Evolutionary conservation across 2,797 vertebrate genomes (phyloP).

Genomic region (Coregonus sp.): DNA sequence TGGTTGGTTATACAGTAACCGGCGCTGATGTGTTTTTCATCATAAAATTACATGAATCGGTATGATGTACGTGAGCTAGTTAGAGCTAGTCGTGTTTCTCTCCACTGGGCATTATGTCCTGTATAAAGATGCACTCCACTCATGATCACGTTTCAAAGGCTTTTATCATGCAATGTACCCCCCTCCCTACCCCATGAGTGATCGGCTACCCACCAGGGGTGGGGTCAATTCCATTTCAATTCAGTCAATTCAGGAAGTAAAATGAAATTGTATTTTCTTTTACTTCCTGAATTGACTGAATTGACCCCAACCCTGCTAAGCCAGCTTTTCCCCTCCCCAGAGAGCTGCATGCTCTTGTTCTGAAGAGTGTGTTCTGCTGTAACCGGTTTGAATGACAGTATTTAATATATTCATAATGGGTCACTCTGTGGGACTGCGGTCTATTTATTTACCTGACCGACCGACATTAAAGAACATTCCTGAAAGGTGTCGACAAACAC

Average conservation of each 20-base stretch:
- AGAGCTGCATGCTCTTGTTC: slow-evolving; percentile 69
- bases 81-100: slow-evolving; percentile 80
- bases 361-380: slow-evolving; percentile 66
- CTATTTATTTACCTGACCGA: slow-evolving; percentile 71
- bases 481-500: slow-evolving; percentile 67
- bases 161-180: slow-evolving; percentile 81
- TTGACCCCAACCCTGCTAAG: slow-evolving; percentile 12
- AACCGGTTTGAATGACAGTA: slow-evolving; percentile 70
- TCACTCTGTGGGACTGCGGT: slow-evolving; percentile 61
- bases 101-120: slow-evolving; percentile 79
- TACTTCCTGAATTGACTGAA: too few species aligned
- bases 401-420: slow-evolving; percentile 78
- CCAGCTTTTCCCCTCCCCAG: slow-evolving; percentile 5
- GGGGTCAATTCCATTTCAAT: neutral
- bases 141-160: slow-evolving; percentile 78
- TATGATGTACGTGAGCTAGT: slow-evolving; percentile 53
- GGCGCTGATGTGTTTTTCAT: slow-evolving; percentile 64
- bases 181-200: slow-evolving; percentile 43
- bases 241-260: too few species aligned
- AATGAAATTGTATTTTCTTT: too few species aligned
- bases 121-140: slow-evolving; percentile 84
- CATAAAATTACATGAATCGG: slow-evolving; percentile 68
- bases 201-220: slow-evolving; percentile 1
- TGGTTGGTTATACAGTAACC: slow-evolving; percentile 44
- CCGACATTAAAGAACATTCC: slow-evolving; percentile 79